Conservation (phyloP, 2,797 vertebrate genomes). For the Hozukius guyotensis region DNA sequence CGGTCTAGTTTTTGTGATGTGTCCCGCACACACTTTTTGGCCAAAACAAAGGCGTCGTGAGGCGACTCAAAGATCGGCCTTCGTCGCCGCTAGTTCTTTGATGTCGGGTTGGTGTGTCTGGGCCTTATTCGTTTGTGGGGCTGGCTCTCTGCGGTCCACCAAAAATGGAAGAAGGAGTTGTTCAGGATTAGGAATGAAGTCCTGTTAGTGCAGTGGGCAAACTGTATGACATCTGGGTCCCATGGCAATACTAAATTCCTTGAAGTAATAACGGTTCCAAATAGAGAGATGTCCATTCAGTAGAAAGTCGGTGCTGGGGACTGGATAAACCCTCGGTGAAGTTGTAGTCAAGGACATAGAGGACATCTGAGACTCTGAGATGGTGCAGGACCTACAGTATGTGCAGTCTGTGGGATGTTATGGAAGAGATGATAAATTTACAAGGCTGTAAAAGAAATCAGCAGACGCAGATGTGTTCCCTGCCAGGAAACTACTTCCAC, state of each 20-base stretch:
- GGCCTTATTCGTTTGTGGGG: no score
- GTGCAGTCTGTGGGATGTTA: neutral
- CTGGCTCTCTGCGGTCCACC: no score
- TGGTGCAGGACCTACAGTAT: neutral
- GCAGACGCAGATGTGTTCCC: neutral
- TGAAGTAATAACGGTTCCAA: neutral
- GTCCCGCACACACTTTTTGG: no score
- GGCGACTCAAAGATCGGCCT: no score
- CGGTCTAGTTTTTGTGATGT: no score
- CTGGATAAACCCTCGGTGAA: neutral
- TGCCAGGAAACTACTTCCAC: slow-evolving; percentile 20
- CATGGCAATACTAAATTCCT: neutral
- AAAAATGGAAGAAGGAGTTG: no score
- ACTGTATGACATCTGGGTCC: neutral
- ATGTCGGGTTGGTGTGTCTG: no score
- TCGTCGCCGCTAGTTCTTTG: no score
- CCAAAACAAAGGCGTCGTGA: no score
- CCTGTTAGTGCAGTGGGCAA: slow-evolving; percentile 1
- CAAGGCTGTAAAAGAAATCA: slow-evolving; percentile 7
- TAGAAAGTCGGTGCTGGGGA: neutral
- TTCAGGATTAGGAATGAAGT: slow-evolving; percentile 11
- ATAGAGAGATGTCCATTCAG: neutral
- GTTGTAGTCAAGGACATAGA: neutral
- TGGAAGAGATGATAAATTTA: neutral
- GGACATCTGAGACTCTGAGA: neutral